These are phyloP conservation scores for Pteropus alecto DNA, from an alignment of 2,113 vertebrate species.

Conservation along the genomic window DNA sequence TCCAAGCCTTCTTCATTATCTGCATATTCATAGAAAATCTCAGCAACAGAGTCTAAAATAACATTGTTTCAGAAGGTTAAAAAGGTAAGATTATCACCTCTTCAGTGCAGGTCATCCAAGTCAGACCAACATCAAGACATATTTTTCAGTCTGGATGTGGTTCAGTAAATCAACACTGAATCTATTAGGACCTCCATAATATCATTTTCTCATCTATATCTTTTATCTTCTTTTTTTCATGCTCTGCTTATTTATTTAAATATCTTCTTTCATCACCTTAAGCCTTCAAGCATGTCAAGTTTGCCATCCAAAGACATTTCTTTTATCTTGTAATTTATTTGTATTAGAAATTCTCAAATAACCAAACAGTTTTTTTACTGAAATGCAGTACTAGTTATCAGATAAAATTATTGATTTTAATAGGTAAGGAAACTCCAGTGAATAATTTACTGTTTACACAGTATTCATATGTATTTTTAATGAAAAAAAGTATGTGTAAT, in stretches of 20 bases:
- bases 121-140: neutral
- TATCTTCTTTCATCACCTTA: constrained; percentile 31
- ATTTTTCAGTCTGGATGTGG: neutral
- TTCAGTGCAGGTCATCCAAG: neutral
- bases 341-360: constrained; percentile 18
- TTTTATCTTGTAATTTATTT: neutral
- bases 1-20: neutral
- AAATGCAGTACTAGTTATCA: neutral
- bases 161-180: neutral
- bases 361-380: neutral
- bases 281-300: constrained; percentile 13
- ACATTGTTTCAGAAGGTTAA: neutral
- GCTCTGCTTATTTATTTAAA: constrained; percentile 42
- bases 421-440: neutral
- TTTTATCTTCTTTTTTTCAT: neutral
- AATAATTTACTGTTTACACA: neutral
- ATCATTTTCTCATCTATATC: neutral
- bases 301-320: constrained; percentile 25
- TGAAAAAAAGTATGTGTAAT: neutral
- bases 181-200: neutral
- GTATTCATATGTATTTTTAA: neutral
- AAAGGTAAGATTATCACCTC: neutral
- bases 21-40: neutral
- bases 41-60: neutral
- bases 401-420: neutral